Conservation (phyloP, 2,113 vertebrate species). For the Morone chrysops region DNA sequence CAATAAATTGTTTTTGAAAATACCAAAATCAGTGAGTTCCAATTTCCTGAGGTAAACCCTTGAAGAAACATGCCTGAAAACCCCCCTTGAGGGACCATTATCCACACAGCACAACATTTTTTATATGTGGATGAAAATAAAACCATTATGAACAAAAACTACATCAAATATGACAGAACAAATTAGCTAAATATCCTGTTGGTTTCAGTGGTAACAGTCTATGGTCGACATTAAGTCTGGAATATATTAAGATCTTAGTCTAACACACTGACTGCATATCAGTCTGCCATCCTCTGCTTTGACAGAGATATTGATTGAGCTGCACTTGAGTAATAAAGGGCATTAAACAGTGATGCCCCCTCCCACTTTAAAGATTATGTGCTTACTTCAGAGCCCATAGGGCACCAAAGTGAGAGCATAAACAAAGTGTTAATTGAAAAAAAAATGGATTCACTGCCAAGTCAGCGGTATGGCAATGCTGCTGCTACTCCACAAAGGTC, state of each 20-base stretch:
- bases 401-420: conserved; percentile 65
- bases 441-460: conserved; percentile 69
- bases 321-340: conserved; percentile 67
- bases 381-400: conserved; percentile 71
- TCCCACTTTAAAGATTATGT: conserved; percentile 78
- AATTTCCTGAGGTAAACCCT: neutral
- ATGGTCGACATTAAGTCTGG: neutral
- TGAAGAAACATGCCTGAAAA: neutral
- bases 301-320: conserved; percentile 63
- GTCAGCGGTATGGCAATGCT: conserved; percentile 57
- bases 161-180: neutral
- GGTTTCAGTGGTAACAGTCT: conserved; percentile 10
- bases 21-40: neutral
- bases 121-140: neutral
- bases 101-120: neutral
- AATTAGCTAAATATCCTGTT: neutral
- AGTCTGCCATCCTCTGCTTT: conserved; percentile 56
- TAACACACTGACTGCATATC: conserved; percentile 37
- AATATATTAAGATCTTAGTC: conserved; percentile 29
- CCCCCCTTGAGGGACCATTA: neutral
- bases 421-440: conserved; percentile 79
- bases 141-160: neutral
- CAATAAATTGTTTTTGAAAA: neutral
- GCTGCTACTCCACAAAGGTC: conserved; percentile 60
- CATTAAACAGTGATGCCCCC: conserved; percentile 71